Percentiles rank a stretch among this genome's conserved stretches.
These are phyloP conservation scores for Drosophila funebris DNA, from an alignment of 1,140 invertebrate genomes.

Conservation along the genomic window DNA sequence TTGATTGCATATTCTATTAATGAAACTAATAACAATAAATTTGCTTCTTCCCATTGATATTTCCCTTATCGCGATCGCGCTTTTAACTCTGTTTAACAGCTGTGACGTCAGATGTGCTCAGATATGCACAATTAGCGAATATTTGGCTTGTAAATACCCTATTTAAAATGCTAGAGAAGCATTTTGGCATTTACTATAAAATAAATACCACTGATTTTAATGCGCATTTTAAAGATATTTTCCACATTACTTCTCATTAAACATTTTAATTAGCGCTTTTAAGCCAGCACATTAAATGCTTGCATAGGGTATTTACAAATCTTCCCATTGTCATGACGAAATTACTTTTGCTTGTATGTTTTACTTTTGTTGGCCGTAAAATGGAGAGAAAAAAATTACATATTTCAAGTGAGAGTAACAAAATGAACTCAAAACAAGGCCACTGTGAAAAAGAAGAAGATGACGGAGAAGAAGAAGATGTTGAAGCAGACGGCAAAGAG, in stretches of 20 bases:
- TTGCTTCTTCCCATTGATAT: too few species aligned
- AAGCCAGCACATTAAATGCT: not conserved
- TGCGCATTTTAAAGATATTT: too few species aligned
- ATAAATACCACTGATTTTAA: too few species aligned
- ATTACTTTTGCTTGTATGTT: slow-evolving; percentile 7
- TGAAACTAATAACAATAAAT: too few species aligned
- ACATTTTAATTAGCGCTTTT: not conserved
- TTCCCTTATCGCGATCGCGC: too few species aligned
- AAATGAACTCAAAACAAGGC: slow-evolving; percentile 14
- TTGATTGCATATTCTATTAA: too few species aligned
- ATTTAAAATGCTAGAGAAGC: too few species aligned
- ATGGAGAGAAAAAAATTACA: not conserved
- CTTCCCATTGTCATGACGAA: not conserved
- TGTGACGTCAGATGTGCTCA: too few species aligned
- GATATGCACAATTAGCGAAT: too few species aligned
- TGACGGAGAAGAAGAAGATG: not conserved
- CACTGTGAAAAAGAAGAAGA: not conserved
- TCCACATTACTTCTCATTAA: not conserved
- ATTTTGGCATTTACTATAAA: too few species aligned
- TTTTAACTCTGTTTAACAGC: too few species aligned
- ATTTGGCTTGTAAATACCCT: too few species aligned
- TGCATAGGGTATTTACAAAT: not conserved
- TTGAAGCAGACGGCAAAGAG: not conserved
- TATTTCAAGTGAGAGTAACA: slow-evolving; percentile 11
- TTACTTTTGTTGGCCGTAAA: not conserved